Percentiles rank a stretch among this genome's conserved stretches.
These are phyloP conservation scores for Tilapia sparmanii DNA, from an alignment of 2,113 vertebrate genomes.

Conservation along the genomic window DNA sequence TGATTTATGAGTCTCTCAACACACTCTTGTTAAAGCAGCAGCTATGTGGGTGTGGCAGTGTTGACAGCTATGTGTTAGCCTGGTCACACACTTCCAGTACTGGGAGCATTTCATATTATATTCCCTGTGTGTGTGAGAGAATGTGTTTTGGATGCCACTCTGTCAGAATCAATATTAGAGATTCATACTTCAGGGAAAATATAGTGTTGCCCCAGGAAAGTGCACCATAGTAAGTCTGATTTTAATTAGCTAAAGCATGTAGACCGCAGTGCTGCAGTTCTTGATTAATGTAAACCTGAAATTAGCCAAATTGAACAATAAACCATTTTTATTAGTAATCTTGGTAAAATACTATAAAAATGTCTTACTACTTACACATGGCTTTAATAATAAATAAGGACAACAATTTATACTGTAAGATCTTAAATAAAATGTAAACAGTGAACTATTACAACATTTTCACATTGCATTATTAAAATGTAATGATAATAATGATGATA, in stretches of 20 bases:
- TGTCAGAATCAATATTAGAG: neutral
- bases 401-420: neutral
- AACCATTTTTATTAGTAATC: neutral
- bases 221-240: neutral
- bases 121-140: neutral
- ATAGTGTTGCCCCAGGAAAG: neutral
- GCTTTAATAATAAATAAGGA: neutral
- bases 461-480: neutral
- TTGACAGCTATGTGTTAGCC: conserved; percentile 8
- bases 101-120: neutral
- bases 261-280: neutral
- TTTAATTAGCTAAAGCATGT: neutral
- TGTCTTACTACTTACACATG: neutral
- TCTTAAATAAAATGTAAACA: neutral
- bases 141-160: neutral
- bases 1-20: conserved; percentile 49
- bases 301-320: neutral
- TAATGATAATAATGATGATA: neutral
- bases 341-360: neutral
- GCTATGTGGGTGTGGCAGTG: conserved; percentile 21
- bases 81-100: conserved; percentile 4
- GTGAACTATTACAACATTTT: neutral
- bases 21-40: conserved; percentile 29
- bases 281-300: neutral
- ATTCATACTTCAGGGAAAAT: neutral